Evolutionary conservation across 2,113 vertebrate genomes (phyloP).

Genomic region (Micromys minutus): DNA sequence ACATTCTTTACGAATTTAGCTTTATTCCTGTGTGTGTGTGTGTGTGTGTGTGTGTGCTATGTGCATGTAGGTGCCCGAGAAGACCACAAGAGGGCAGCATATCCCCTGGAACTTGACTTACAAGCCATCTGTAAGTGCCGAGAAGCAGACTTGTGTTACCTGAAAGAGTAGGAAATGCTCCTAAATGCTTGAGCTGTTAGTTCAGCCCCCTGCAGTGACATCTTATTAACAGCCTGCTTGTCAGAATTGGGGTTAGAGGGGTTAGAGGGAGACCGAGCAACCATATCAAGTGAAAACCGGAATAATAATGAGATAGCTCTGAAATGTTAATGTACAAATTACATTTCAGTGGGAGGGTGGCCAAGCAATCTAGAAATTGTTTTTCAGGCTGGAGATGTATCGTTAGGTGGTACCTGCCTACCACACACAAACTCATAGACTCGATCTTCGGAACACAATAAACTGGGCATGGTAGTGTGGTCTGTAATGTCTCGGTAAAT

Average conservation of each 20-base stretch:
- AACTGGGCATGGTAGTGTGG: background rate
- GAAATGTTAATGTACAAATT: background rate
- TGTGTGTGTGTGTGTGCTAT: background rate
- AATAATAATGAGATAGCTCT: background rate
- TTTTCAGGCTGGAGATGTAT: background rate
- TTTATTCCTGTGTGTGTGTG: background rate
- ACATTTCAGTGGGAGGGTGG: too few relatives aligned
- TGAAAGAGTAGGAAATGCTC: background rate
- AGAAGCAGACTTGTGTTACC: background rate
- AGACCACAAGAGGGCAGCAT: background rate
- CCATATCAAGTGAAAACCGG: background rate
- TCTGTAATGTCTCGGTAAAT: background rate
- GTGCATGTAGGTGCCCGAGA: background rate
- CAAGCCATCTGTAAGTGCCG: background rate
- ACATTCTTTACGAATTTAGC: slow-evolving; percentile 8
- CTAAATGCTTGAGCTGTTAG: background rate
- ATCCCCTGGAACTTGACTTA: background rate
- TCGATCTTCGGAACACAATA: too few relatives aligned
- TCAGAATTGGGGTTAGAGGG: background rate
- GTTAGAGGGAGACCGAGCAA: too few relatives aligned
- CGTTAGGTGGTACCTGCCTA: background rate
- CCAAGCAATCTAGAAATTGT: background rate
- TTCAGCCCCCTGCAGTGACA: background rate
- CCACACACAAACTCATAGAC: background rate
- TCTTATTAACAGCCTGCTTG: slow-evolving; percentile 34